Base-by-base conservation (phyloP, 2,888 invertebrate species). In the Lasioglossum leucozonium region DNA sequence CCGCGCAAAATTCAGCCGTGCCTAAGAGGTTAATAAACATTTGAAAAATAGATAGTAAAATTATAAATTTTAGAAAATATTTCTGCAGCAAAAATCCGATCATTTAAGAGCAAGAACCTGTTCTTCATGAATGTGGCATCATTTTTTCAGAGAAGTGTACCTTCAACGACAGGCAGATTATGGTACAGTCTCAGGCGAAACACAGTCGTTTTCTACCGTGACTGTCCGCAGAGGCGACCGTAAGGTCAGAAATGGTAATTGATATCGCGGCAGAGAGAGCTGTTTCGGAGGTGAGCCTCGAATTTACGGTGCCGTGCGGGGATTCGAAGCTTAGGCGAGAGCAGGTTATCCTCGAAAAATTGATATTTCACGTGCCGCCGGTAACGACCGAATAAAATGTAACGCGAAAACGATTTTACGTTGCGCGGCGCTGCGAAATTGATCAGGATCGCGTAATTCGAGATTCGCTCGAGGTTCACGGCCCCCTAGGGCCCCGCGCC, bases 231-330 rank as follows among this genome's bases (percentile, higher is more conserved):
- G 34, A 55, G 1, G n/a, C 65, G 1, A 75, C 79, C 87, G 83
- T 81, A 81, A 87, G 87, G 78, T 89, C 87, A 82, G 82, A 76
- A 82, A 82, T 83, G 84, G 82, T 82, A 85, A 85, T 84, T 77
- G 84, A 85, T 85, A 85, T 79, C 69, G 72, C 69, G 62, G 44
- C 40, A 40, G 37, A 13, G 37, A 13, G 44, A 40, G 22, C 75
- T 55, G 75, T 62, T 79, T 74, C 37, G 10, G 6, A 22, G n/a
- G n/a, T 2, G 51, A 69, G 40, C 40, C 40, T 13, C 40, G 69
- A 79, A 84, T 85, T 84, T 79, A 83, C 76, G 84, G 47, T 42
- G 76, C n/a, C n/a, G 22, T 22, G 40, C n/a, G 55, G 55, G n/a
- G 51, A 72, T 73, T 71, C 72, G 62, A 67, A 69, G 72, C 76